Percentiles rank a stretch among this genome's conserved stretches.
Conservation (phyloP, 2,888 invertebrate species). For the Agrochola circellaris region DNA sequence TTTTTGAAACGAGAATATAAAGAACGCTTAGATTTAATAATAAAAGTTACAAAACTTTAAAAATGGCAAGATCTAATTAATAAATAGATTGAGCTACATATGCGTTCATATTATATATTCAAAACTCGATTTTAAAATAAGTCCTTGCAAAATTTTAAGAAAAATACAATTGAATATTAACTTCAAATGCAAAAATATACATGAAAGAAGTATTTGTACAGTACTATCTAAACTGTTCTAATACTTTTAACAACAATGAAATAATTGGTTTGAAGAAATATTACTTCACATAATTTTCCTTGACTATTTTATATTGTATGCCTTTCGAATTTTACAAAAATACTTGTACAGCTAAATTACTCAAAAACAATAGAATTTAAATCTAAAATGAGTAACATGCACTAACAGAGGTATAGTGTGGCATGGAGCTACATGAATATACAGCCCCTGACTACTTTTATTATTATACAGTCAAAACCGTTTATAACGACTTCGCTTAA, state of each 20-base stretch:
- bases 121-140: conserved; percentile 49
- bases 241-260: conserved; percentile 43
- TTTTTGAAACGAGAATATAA: conserved; percentile 54
- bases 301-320: background rate
- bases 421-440: background rate
- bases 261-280: conserved; percentile 6
- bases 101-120: conserved; percentile 51
- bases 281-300: background rate
- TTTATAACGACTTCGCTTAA: no score
- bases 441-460: conserved; percentile 6
- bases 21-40: conserved; percentile 54
- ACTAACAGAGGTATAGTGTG: background rate
- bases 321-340: conserved; percentile 16
- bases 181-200: conserved; percentile 56
- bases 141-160: conserved; percentile 45
- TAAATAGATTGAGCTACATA: conserved; percentile 66
- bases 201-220: conserved; percentile 33
- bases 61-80: conserved; percentile 65
- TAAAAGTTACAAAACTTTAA: conserved; percentile 60
- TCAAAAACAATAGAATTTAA: conserved; percentile 12
- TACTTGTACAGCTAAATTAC: conserved; percentile 26
- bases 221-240: conserved; percentile 44
- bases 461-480: conserved; percentile 1
- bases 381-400: conserved; percentile 17
- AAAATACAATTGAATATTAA: conserved; percentile 56